A percentile compares a stretch with the other conserved stretches of the same genome.
Evolutionary conservation across 2,888 invertebrate species (phyloP).

Genomic region (Agrotis clavis): DNA sequence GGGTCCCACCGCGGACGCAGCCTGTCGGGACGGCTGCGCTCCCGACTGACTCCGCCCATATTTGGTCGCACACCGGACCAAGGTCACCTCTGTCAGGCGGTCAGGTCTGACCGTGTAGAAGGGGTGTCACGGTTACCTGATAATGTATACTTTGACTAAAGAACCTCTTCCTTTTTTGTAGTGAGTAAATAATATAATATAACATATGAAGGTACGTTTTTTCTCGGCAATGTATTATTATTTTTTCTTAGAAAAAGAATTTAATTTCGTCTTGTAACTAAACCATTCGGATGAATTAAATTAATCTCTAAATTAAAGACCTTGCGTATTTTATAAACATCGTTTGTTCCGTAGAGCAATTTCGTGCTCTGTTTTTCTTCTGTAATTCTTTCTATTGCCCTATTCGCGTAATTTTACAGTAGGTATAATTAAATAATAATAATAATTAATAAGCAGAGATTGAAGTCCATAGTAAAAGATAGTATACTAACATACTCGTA

Average conservation of each 20-base stretch:
- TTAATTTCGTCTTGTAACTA: not conserved
- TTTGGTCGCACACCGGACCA: no score
- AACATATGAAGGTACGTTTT: not conserved
- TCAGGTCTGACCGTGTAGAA: no score
- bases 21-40: no score
- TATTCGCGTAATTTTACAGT: slow-evolving; percentile 3
- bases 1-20: no score
- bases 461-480: no score
- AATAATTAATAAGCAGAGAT: not conserved
- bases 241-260: slow-evolving; percentile 9
- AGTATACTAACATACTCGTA: no score
- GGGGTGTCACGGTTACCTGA: no score
- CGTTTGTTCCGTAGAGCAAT: not conserved
- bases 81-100: no score
- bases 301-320: not conserved
- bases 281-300: slow-evolving; percentile 13
- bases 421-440: not conserved
- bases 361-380: not conserved
- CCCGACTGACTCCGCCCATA: no score
- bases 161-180: no score
- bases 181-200: no score
- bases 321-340: not conserved
- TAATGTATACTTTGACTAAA: no score
- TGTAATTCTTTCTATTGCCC: not conserved
- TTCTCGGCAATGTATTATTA: not conserved